Conservation (phyloP, 2,888 invertebrate species). For the Limnephilus marmoratus region DNA sequence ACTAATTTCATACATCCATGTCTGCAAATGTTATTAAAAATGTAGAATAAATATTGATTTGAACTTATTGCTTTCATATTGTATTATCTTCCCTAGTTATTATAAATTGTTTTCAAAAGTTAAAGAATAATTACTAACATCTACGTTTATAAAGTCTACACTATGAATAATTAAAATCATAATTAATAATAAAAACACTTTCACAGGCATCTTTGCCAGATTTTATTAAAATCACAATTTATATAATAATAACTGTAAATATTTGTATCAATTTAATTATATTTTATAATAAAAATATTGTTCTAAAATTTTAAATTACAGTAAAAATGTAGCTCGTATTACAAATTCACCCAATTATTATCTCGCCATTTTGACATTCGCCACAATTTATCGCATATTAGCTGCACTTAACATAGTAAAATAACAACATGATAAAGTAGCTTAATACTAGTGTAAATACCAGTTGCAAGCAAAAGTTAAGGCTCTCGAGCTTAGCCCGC, state of each 20-base stretch:
- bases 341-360: slow-evolving; percentile 56
- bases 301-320: slow-evolving; percentile 58
- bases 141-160: slow-evolving; percentile 46
- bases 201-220: slow-evolving; percentile 49
- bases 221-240: slow-evolving; percentile 60
- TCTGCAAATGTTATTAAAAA: slow-evolving; percentile 56
- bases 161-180: slow-evolving; percentile 52
- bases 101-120: slow-evolving; percentile 52
- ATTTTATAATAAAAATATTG: slow-evolving; percentile 57
- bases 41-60: slow-evolving; percentile 59
- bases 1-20: slow-evolving; percentile 48
- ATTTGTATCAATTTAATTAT: slow-evolving; percentile 56
- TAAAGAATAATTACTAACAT: slow-evolving; percentile 42
- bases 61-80: slow-evolving; percentile 57
- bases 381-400: slow-evolving; percentile 60
- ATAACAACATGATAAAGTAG: slow-evolving; percentile 61
- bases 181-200: slow-evolving; percentile 55
- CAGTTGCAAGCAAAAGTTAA: slow-evolving; percentile 58
- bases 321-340: slow-evolving; percentile 53
- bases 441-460: slow-evolving; percentile 62
- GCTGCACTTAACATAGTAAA: slow-evolving; percentile 62
- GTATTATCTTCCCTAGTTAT: slow-evolving; percentile 28
- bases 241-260: slow-evolving; percentile 59
- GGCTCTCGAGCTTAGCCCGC: slow-evolving; percentile 60
- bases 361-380: slow-evolving; percentile 53